phyloP scores from a whole-genome alignment of 2,797 vertebrate genomes.

The Xiphophorus birchmanni region DNA sequence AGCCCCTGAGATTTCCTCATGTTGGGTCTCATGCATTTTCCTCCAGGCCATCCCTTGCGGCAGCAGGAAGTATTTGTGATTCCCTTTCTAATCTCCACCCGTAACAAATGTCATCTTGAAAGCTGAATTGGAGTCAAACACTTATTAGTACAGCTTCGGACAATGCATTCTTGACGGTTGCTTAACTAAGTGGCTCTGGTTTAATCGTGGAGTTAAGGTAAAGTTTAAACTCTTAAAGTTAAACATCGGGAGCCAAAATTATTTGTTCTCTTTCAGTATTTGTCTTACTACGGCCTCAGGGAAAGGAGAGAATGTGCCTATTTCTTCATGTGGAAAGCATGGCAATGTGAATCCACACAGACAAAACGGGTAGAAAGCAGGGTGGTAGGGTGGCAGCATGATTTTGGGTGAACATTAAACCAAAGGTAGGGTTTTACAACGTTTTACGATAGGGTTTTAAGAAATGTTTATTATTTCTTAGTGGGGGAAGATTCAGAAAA shows the following conservation, averaged over 20 bases:
- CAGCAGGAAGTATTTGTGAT: conserved; percentile 70
- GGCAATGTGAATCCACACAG: background rate
- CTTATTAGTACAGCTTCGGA: conserved; percentile 40
- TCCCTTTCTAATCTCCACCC: conserved; percentile 66
- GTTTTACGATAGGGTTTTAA: background rate
- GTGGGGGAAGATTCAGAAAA: background rate
- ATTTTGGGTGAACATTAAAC: background rate
- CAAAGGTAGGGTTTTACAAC: background rate
- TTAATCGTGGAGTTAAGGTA: conserved; percentile 27
- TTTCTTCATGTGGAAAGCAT: background rate
- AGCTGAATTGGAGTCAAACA: conserved; percentile 56
- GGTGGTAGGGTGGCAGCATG: background rate
- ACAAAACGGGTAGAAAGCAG: background rate
- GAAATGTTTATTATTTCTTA: background rate
- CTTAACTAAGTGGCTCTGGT: conserved; percentile 20
- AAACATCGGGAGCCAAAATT: conserved; percentile 1
- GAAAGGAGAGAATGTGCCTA: background rate
- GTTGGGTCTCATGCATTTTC: conserved; percentile 74
- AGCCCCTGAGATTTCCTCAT: conserved; percentile 73
- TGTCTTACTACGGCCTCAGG: background rate
- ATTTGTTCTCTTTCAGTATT: background rate
- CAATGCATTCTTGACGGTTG: conserved; percentile 17
- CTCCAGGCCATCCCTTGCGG: conserved; percentile 63
- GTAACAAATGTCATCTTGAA: conserved; percentile 72
- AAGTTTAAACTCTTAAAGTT: conserved; percentile 28